phyloP scores from a whole-genome alignment of 2,797 vertebrate genomes.

The Gadopsis bispinosus region DNA sequence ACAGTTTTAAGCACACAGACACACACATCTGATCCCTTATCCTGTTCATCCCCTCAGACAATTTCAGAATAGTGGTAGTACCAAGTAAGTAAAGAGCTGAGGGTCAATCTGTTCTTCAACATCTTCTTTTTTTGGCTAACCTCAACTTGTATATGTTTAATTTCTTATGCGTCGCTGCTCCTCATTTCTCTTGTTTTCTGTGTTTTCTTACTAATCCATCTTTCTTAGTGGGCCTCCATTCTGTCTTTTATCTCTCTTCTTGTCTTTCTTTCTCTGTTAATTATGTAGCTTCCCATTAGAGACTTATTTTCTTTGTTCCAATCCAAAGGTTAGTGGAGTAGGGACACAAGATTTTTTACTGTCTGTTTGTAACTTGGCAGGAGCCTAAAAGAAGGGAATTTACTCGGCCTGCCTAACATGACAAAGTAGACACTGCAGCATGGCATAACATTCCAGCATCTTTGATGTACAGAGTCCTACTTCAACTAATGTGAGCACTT shows the following conservation, averaged over 20 bases:
- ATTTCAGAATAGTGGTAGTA: slow-evolving; percentile 45
- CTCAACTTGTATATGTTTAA: slow-evolving; percentile 53
- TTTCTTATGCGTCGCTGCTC: slow-evolving; percentile 51
- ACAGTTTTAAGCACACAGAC: slow-evolving; percentile 3
- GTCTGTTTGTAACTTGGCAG: background rate
- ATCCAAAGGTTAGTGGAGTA: slow-evolving; percentile 5
- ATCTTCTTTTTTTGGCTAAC: slow-evolving; percentile 53
- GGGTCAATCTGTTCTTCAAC: slow-evolving; percentile 44
- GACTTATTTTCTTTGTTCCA: background rate
- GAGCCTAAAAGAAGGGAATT: background rate
- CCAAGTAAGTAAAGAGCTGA: slow-evolving; percentile 35
- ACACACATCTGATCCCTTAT: slow-evolving; percentile 52
- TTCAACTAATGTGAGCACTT: background rate
- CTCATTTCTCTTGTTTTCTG: slow-evolving; percentile 12
- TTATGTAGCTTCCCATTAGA: slow-evolving; percentile 1
- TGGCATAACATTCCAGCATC: background rate
- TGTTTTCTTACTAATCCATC: slow-evolving; percentile 18
- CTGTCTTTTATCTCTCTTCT: slow-evolving; percentile 23
- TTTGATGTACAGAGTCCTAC: background rate
- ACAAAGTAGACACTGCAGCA: background rate
- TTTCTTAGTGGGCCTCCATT: slow-evolving; percentile 1
- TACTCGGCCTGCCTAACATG: background rate
- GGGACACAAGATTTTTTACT: background rate
- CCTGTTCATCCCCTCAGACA: slow-evolving; percentile 44
- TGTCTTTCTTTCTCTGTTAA: background rate